Evolutionary conservation across 2,113 vertebrate genomes (phyloP).

Genomic region (Cyanoramphus novaezelandiae): DNA sequence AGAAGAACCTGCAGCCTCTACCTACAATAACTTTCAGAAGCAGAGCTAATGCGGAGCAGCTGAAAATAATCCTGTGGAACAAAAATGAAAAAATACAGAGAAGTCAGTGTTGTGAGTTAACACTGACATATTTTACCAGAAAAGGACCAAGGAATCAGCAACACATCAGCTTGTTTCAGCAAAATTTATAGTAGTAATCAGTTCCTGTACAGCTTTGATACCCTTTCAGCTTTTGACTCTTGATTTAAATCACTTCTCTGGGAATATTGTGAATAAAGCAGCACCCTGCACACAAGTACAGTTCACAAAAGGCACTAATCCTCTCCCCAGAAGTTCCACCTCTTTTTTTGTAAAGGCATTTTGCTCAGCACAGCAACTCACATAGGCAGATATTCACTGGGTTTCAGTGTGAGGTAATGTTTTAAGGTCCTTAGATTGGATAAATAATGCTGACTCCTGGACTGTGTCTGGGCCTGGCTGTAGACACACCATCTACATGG

Average conservation of each 20-base stretch:
- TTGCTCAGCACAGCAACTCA: neutral
- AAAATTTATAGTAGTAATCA: constrained; percentile 67
- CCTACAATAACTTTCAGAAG: constrained; percentile 27
- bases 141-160: constrained; percentile 58
- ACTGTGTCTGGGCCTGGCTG: neutral
- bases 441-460: neutral
- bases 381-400: neutral
- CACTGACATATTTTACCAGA: constrained; percentile 35
- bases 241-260: constrained; percentile 13
- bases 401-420: neutral
- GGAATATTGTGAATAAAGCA: neutral
- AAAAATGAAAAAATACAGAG: constrained; percentile 44
- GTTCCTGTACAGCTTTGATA: constrained; percentile 58
- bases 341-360: neutral
- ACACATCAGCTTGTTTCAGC: constrained; percentile 53
- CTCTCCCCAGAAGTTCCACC: constrained; percentile 1
- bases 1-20: neutral
- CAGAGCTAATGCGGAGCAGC: constrained; percentile 17
- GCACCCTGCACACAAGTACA: neutral
- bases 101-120: constrained; percentile 50
- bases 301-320: constrained; percentile 35
- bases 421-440: neutral
- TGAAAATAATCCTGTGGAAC: constrained; percentile 50
- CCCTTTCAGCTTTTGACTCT: constrained; percentile 18
- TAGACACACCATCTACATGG: accelerated